Conservation (phyloP, 2,797 vertebrate species). For the Toxotes lorentzi region DNA sequence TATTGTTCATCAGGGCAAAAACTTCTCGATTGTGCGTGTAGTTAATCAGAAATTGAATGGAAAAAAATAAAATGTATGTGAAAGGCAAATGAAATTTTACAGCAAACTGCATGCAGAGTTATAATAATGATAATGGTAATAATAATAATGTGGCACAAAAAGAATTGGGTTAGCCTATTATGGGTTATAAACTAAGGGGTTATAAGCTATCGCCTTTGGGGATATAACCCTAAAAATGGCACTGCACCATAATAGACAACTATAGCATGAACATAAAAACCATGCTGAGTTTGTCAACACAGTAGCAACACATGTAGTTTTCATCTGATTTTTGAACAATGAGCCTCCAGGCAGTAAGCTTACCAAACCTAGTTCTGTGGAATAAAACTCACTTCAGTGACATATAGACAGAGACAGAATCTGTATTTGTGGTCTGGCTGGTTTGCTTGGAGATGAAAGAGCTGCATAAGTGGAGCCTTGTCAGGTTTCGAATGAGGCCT, state of each 20-base stretch:
- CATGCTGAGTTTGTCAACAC: background rate
- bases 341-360: background rate
- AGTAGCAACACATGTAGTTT: background rate
- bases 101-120: no score
- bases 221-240: no score
- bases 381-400: conserved; percentile 35
- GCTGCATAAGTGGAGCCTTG: conserved; percentile 50
- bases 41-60: no score
- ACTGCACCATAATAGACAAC: background rate
- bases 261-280: background rate
- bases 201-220: no score
- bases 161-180: no score
- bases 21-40: no score
- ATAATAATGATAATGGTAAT: no score
- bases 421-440: conserved; percentile 24
- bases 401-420: conserved; percentile 33
- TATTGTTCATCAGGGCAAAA: no score
- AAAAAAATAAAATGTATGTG: no score
- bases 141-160: no score
- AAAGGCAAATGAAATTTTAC: no score
- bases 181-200: no score
- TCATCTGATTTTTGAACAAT: conserved; percentile 8
- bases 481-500: conserved; percentile 61
- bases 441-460: conserved; percentile 57
- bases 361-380: background rate